These are phyloP conservation scores for Limonius californicus DNA, from an alignment of 1,140 invertebrate species.

Conservation along the genomic window DNA sequence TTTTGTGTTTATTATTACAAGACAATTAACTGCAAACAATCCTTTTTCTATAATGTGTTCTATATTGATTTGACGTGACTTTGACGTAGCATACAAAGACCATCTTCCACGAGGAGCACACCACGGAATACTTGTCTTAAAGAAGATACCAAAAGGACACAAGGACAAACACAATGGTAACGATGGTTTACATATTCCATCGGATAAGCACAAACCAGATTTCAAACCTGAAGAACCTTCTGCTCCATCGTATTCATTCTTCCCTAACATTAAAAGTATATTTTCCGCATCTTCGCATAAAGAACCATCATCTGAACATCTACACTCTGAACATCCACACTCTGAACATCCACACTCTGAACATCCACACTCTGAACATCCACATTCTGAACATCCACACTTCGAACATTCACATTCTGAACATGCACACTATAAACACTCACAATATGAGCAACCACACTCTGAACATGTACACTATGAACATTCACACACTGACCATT, in stretches of 20 bases:
- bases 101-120: constrained; percentile 25
- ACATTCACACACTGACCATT: too few species aligned
- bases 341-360: neutral
- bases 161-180: constrained; percentile 1
- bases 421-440: too few species aligned
- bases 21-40: too few species aligned
- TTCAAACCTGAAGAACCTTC: neutral
- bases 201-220: neutral
- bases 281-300: neutral
- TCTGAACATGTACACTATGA: too few species aligned
- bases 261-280: neutral
- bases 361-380: neutral
- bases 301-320: neutral
- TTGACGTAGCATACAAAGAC: constrained; percentile 31
- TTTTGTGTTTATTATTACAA: too few species aligned
- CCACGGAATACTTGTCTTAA: constrained; percentile 36
- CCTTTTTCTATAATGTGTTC: too few species aligned
- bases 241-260: neutral
- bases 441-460: too few species aligned
- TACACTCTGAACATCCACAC: neutral
- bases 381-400: neutral
- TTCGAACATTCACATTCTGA: too few species aligned
- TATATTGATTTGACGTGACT: constrained; percentile 6
- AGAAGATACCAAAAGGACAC: constrained; percentile 31
- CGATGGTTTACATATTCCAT: neutral